Evolutionary conservation across 2,888 invertebrate species (phyloP), one percentile per base, ranked within the genome.

Genomic region (Hymenopus coronatus): DNA sequence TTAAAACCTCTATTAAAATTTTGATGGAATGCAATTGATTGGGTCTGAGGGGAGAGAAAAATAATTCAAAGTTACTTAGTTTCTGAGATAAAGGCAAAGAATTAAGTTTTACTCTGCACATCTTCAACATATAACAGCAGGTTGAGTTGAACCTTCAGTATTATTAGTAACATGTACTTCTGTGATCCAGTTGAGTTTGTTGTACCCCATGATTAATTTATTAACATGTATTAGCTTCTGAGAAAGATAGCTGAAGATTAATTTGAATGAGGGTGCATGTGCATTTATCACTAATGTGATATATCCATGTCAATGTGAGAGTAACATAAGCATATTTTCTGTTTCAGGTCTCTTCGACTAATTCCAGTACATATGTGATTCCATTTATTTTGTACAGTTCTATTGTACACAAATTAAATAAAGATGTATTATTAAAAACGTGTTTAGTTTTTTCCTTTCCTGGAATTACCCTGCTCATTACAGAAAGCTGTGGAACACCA

Each of bases 291-390:
- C 20, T 46, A 40, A 9, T 40, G 40, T 12, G 9, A 70, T 25
- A 14, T 20, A 70, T 70, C 12, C 20, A 15, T 20, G 20, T 25
- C 20, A 70, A 70, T 70, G 20, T 20, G 2, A 70, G 15, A 12
- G 3, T 30, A 27, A 85, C 89, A n/a, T 85, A 90, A 88, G 81
- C 9, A 91, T 92, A 93, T 92, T 91, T 91, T 93, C 93, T 94
- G 93, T 95, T 95, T 92, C 95, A 96, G 96, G 97, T 95, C 96
- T 97, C 92, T 97, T 97, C 92, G 97, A 97, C 94, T 96, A 96
- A 95, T 90, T 88, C 88, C 89, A 87, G 86, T 25, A 27, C 54
- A n/a, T 83, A 14, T 83, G 70, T 4, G 30, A 81, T n/a, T 40
- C 28, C 83, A 89, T 84, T 82, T 40, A 81, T 70, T 83, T 88